These are phyloP conservation scores for Lynx canadensis DNA, from an alignment of 2,113 vertebrate genomes.

Conservation along the genomic window DNA sequence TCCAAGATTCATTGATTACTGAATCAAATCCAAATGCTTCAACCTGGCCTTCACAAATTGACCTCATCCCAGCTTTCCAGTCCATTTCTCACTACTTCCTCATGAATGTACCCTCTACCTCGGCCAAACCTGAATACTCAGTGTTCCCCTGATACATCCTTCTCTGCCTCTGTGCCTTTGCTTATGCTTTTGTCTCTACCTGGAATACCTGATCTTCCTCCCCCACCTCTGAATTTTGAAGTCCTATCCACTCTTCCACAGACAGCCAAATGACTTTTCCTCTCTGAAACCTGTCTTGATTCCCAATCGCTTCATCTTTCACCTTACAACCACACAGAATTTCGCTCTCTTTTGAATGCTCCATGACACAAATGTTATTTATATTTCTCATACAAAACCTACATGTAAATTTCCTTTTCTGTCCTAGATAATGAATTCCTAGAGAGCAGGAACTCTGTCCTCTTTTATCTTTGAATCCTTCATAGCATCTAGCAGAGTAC, in stretches of 20 bases:
- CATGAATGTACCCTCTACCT: not conserved
- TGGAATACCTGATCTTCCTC: not conserved
- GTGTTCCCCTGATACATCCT: not conserved
- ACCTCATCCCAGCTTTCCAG: not conserved
- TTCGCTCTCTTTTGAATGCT: not conserved
- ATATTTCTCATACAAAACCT: not conserved
- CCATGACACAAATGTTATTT: not conserved
- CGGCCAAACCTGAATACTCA: not conserved
- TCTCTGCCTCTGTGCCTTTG: not conserved
- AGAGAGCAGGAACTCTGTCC: not conserved
- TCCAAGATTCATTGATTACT: not conserved
- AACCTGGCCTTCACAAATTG: not conserved
- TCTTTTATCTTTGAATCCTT: not conserved
- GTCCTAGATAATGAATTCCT: conserved; percentile 2
- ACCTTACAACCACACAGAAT: not conserved
- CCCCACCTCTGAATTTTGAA: not conserved
- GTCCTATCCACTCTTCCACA: not conserved
- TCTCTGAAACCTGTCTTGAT: not conserved
- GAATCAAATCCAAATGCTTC: not conserved
- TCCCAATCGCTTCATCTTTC: not conserved
- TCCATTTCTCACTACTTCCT: conserved; percentile 1
- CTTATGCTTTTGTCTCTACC: not conserved
- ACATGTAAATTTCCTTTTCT: not conserved
- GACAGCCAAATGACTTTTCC: not conserved
- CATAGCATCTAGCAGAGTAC: not conserved